A percentile compares a stretch with the other conserved stretches of the same genome.
Conservation (phyloP, 2,113 vertebrate genomes). For the Ictalurus punctatus region DNA sequence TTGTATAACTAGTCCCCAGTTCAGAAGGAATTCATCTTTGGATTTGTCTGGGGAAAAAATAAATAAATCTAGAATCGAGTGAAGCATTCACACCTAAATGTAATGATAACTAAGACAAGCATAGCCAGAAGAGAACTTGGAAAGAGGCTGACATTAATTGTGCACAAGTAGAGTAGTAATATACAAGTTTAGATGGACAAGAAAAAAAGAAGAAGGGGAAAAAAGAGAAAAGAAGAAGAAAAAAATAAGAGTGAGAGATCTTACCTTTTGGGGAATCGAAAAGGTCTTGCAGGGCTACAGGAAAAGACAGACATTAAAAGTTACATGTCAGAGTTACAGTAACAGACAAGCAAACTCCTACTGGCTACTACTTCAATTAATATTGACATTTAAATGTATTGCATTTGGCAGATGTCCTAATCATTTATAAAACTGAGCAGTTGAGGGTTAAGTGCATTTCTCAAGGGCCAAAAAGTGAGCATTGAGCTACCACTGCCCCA, state of each 20-base stretch:
- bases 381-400: neutral
- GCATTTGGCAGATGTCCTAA: neutral
- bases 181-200: slow-evolving; percentile 16
- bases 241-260: slow-evolving; percentile 13
- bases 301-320: slow-evolving; percentile 58
- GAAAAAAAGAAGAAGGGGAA: neutral
- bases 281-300: slow-evolving; percentile 84
- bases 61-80: neutral
- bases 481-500: neutral
- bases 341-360: slow-evolving; percentile 58
- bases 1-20: too few species aligned
- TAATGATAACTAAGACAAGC: neutral
- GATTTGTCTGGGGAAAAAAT: neutral
- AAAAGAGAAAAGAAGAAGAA: neutral
- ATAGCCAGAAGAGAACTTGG: neutral
- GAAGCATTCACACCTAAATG: neutral
- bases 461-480: neutral
- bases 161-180: neutral
- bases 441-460: neutral
- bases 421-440: neutral
- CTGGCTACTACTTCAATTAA: slow-evolving; percentile 14
- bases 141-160: neutral
- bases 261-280: slow-evolving; percentile 97
- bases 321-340: slow-evolving; percentile 59
- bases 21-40: neutral